Evolutionary conservation across 1,140 invertebrate genomes (phyloP).

Genomic region (Drosophila sproati): DNA sequence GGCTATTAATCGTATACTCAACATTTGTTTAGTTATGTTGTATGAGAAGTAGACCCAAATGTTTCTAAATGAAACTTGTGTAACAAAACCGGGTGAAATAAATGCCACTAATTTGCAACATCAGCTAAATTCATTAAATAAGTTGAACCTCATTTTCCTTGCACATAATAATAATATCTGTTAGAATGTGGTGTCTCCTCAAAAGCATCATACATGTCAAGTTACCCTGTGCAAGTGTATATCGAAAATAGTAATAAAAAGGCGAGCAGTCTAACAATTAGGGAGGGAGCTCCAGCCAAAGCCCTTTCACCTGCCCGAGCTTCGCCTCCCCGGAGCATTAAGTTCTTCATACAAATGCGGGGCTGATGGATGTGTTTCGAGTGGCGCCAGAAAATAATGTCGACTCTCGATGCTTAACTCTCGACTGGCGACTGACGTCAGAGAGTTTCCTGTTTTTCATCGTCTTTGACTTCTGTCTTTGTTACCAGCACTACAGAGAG

Average conservation of each 20-base stretch:
- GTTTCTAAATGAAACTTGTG: too few relatives aligned
- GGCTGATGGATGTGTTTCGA: constrained; percentile 77
- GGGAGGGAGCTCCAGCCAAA: constrained; percentile 8
- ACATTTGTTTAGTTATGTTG: too few relatives aligned
- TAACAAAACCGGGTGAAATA: too few relatives aligned
- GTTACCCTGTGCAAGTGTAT: neutral
- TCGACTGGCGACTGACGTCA: constrained; percentile 31
- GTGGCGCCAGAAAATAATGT: constrained; percentile 60
- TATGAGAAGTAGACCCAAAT: too few relatives aligned
- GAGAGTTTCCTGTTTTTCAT: constrained; percentile 72
- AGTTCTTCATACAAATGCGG: constrained; percentile 65
- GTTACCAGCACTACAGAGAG: constrained; percentile 43
- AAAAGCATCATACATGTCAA: neutral
- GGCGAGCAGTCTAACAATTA: constrained; percentile 62
- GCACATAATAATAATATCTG: neutral
- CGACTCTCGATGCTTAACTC: constrained; percentile 30
- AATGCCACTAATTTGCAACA: too few relatives aligned
- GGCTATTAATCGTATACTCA: too few relatives aligned
- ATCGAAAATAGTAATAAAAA: constrained; percentile 20
- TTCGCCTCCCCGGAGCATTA: constrained; percentile 21
- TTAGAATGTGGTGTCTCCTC: too few relatives aligned
- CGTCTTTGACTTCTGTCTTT: constrained; percentile 59
- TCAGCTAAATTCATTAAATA: too few relatives aligned
- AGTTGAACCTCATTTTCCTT: too few relatives aligned
- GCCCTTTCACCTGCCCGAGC: neutral